phyloP scores from a whole-genome alignment of 2,113 vertebrate species.

The Pteruthius melanotis region DNA sequence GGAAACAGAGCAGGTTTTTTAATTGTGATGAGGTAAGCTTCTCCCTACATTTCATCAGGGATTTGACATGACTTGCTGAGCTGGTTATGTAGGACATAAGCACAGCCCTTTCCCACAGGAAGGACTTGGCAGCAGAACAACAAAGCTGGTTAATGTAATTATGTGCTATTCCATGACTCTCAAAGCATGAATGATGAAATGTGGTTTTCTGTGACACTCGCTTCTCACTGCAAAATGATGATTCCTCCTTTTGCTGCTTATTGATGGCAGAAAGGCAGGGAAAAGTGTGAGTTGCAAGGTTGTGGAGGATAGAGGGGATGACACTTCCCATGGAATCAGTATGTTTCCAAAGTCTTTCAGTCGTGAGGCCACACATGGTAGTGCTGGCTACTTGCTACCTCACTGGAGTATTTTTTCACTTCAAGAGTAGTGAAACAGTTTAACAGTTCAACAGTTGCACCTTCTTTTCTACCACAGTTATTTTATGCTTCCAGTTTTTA shows the following conservation, averaged over 20 bases:
- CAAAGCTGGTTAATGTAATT: neutral
- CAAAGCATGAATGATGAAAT: neutral
- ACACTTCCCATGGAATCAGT: neutral
- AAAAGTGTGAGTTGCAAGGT: neutral
- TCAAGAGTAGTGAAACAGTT: neutral
- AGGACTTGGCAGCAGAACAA: neutral
- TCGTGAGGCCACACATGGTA: neutral
- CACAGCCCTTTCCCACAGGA: constrained; percentile 45
- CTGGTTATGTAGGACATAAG: constrained; percentile 22
- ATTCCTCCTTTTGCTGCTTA: neutral
- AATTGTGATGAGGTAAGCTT: constrained; percentile 22
- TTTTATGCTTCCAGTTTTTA: neutral
- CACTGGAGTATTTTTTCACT: neutral
- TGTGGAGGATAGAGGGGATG: neutral
- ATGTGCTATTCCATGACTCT: neutral
- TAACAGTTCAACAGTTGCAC: too few species aligned
- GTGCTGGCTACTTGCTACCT: neutral
- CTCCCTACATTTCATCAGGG: neutral
- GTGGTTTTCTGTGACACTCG: neutral
- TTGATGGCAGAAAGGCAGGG: neutral
- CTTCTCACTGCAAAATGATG: neutral
- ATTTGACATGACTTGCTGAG: constrained; percentile 1
- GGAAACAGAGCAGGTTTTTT: constrained; percentile 42
- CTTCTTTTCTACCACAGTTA: neutral
- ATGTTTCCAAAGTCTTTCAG: neutral